Percentiles rank a stretch among this genome's conserved stretches.
Evolutionary conservation across 2,797 vertebrate genomes (phyloP).

Genomic region (Aldrovandia affinis): DNA sequence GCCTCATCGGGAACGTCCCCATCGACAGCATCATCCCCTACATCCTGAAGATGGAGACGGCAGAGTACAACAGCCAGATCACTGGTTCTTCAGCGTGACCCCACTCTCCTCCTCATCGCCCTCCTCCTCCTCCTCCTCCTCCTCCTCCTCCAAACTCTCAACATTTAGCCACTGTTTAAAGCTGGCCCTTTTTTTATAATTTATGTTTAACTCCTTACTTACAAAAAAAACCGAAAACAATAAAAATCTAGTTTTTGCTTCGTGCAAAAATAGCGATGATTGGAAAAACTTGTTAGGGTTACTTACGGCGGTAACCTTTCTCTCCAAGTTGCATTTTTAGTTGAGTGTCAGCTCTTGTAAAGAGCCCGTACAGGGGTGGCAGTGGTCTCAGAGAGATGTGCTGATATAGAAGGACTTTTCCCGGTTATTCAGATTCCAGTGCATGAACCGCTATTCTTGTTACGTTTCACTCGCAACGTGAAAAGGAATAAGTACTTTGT

Average conservation of each 20-base stretch:
- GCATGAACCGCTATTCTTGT: conserved; percentile 19
- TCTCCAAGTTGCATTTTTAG: conserved; percentile 13
- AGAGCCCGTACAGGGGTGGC: not conserved
- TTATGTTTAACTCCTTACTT: conserved; percentile 29
- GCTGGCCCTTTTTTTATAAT: conserved; percentile 4
- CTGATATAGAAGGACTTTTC: conserved; percentile 16
- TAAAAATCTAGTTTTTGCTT: too few relatives aligned
- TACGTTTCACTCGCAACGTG: conserved; percentile 25
- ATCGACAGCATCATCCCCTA: conserved; percentile 99
- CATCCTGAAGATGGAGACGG: conserved; percentile 99
- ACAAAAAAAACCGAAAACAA: not conserved
- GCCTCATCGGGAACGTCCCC: conserved; percentile 95
- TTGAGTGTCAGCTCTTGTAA: conserved; percentile 3
- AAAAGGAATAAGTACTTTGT: conserved; percentile 37
- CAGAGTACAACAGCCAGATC: conserved; percentile 96
- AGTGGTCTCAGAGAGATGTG: conserved; percentile 23
- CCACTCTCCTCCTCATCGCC: not conserved
- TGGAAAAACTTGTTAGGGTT: conserved; percentile 42
- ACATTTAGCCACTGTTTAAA: conserved; percentile 14
- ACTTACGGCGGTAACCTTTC: conserved; percentile 25
- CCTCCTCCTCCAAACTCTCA: conserved; percentile 19
- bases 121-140: conserved; percentile 10
- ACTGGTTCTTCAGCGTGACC: conserved; percentile 80
- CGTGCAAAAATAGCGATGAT: conserved; percentile 33
- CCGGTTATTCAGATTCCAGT: conserved; percentile 28